These are phyloP conservation scores for Rhagoletis zephyria DNA, from an alignment of 1,140 invertebrate genomes.

Conservation along the genomic window DNA sequence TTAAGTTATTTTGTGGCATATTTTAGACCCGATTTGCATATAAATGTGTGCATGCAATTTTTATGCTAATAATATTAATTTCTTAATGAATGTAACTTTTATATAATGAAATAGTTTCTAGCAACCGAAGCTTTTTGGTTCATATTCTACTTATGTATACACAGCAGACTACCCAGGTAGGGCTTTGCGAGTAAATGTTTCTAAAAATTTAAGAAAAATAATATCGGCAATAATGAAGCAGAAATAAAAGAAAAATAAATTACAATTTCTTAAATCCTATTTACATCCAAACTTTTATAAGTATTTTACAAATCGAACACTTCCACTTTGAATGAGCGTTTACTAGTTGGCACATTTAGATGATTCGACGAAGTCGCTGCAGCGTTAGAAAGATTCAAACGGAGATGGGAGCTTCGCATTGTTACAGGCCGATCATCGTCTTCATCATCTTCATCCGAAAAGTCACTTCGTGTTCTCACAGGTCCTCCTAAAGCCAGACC, in stretches of 20 bases:
- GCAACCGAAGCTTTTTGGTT: too few species aligned
- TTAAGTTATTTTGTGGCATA: too few species aligned
- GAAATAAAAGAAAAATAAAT: not conserved
- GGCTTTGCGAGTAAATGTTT: too few species aligned
- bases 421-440: conserved; percentile 71
- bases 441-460: conserved; percentile 67
- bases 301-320: conserved; percentile 68
- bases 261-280: conserved; percentile 29
- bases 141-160: too few species aligned
- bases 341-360: conserved; percentile 71
- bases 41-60: too few species aligned
- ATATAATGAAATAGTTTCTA: too few species aligned
- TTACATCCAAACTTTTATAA: conserved; percentile 2
- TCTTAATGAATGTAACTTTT: too few species aligned
- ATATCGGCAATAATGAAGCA: not conserved
- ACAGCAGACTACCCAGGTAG: too few species aligned
- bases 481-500: conserved; percentile 71
- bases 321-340: conserved; percentile 69
- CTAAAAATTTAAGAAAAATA: not conserved
- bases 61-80: too few species aligned
- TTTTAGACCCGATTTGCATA: too few species aligned
- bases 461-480: conserved; percentile 70
- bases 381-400: conserved; percentile 56
- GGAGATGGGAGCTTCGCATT: conserved; percentile 68
- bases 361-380: conserved; percentile 62